These are phyloP conservation scores for Hirtodrosophila alboralis DNA, from an alignment of 2,888 invertebrate genomes.

Conservation along the genomic window DNA sequence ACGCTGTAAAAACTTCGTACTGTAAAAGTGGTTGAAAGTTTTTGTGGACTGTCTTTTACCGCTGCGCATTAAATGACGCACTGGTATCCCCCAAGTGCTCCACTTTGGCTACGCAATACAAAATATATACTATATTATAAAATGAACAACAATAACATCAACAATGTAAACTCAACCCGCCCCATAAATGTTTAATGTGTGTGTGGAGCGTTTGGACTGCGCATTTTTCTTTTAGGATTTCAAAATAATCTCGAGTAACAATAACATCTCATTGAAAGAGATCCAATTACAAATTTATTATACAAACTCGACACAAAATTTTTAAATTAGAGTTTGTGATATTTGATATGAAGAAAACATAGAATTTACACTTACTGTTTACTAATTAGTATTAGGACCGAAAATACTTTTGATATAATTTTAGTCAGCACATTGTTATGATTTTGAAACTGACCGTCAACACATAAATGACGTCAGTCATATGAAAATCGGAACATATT, in stretches of 20 bases:
- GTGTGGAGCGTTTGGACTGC: conserved; percentile 19
- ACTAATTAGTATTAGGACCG: too few relatives aligned
- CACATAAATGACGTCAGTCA: too few relatives aligned
- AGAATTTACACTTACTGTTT: too few relatives aligned
- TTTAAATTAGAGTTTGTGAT: too few relatives aligned
- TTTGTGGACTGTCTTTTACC: not conserved
- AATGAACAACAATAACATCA: conserved; percentile 3
- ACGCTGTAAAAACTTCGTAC: too few relatives aligned
- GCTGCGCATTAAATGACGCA: conserved; percentile 36
- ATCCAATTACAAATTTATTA: conserved; percentile 19
- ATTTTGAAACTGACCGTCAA: too few relatives aligned
- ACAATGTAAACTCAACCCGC: not conserved
- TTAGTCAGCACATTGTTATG: too few relatives aligned
- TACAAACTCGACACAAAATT: conserved; percentile 12
- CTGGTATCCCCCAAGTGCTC: conserved; percentile 5
- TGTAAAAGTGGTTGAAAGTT: not conserved
- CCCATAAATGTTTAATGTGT: not conserved
- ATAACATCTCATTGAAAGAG: conserved; percentile 11
- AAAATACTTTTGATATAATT: too few relatives aligned
- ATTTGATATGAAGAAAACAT: too few relatives aligned
- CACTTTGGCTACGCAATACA: not conserved
- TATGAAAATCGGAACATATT: too few relatives aligned
- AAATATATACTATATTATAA: too few relatives aligned
- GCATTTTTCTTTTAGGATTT: conserved; percentile 7
- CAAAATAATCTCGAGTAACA: not conserved